Conservation (phyloP, 1,140 invertebrate genomes). For the Contarinia nasturtii region DNA sequence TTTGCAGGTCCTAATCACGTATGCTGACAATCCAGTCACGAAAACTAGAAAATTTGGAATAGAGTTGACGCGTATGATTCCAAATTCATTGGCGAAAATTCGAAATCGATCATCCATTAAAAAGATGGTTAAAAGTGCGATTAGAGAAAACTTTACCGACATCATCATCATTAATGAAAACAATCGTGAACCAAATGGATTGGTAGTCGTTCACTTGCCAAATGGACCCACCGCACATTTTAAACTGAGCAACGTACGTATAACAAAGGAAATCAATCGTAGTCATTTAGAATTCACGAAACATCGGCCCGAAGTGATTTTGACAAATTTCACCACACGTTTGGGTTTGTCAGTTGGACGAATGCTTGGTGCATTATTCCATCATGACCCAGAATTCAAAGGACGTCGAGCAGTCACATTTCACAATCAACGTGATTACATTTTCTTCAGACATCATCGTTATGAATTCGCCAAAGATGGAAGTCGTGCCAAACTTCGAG, state of each 20-base stretch:
- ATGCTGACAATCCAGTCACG: slow-evolving; percentile 71
- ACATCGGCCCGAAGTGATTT: slow-evolving; percentile 84
- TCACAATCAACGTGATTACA: slow-evolving; percentile 97
- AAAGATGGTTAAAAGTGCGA: slow-evolving; percentile 72
- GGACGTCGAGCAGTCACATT: slow-evolving; percentile 88
- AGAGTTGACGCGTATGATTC: slow-evolving; percentile 77
- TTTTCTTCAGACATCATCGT: slow-evolving; percentile 95
- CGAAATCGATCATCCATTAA: slow-evolving; percentile 78
- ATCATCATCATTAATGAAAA: slow-evolving; percentile 89
- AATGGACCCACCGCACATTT: slow-evolving; percentile 90
- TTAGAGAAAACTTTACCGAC: slow-evolving; percentile 64
- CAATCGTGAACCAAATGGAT: slow-evolving; percentile 73
- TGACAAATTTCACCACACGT: slow-evolving; percentile 92
- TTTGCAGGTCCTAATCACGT: slow-evolving; percentile 93
- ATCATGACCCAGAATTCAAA: slow-evolving; percentile 86
- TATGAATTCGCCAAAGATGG: slow-evolving; percentile 80
- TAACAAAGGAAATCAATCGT: slow-evolving; percentile 58
- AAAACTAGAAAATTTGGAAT: slow-evolving; percentile 85
- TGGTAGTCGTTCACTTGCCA: slow-evolving; percentile 84
- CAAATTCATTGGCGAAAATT: slow-evolving; percentile 65
- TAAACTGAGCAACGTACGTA: slow-evolving; percentile 58
- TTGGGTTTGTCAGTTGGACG: slow-evolving; percentile 76
- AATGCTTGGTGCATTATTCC: slow-evolving; percentile 91
- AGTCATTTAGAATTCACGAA: slow-evolving; percentile 59
- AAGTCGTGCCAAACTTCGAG: slow-evolving; percentile 67